Percentiles rank a stretch among this genome's conserved stretches.
phyloP scores from a whole-genome alignment of 2,888 invertebrate species.

The Euplagia quadripunctaria region DNA sequence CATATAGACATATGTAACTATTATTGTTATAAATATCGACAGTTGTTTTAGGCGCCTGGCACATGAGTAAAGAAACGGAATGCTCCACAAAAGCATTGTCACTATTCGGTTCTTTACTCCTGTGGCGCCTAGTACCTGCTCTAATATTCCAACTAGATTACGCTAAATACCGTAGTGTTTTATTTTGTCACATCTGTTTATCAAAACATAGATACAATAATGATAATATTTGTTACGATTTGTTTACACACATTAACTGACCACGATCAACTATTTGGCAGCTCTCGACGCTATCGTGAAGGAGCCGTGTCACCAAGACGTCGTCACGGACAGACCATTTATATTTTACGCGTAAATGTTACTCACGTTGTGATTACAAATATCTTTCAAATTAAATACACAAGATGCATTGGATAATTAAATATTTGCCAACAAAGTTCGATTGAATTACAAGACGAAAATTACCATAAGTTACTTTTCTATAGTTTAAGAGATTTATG shows the following conservation, averaged over 20 bases:
- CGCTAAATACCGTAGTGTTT: constrained; percentile 22
- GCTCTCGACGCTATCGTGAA: constrained; percentile 15
- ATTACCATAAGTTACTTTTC: too few relatives aligned
- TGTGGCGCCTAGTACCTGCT: too few relatives aligned
- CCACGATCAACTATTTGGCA: constrained; percentile 51
- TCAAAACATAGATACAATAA: not conserved
- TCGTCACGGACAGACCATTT: constrained; percentile 34
- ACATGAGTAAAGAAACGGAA: too few relatives aligned
- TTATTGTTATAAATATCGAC: constrained; percentile 32
- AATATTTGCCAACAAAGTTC: constrained; percentile 3
- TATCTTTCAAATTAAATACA: constrained; percentile 28
- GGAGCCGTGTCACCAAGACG: constrained; percentile 30
- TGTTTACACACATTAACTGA: constrained; percentile 38
- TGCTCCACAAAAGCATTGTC: too few relatives aligned
- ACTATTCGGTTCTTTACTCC: too few relatives aligned
- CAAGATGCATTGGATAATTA: constrained; percentile 24
- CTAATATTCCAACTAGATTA: constrained; percentile 46
- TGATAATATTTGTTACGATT: not conserved
- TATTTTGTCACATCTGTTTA: not conserved
- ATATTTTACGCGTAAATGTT: constrained; percentile 33
- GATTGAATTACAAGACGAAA: not conserved
- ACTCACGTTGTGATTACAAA: constrained; percentile 24
- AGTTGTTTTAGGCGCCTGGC: constrained; percentile 27
- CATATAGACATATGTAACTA: constrained; percentile 5
- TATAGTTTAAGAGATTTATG: too few relatives aligned